Percentiles rank a stretch among this genome's conserved stretches.
Conservation (phyloP, 2,888 invertebrate species). For the Blastobasis adustella region DNA sequence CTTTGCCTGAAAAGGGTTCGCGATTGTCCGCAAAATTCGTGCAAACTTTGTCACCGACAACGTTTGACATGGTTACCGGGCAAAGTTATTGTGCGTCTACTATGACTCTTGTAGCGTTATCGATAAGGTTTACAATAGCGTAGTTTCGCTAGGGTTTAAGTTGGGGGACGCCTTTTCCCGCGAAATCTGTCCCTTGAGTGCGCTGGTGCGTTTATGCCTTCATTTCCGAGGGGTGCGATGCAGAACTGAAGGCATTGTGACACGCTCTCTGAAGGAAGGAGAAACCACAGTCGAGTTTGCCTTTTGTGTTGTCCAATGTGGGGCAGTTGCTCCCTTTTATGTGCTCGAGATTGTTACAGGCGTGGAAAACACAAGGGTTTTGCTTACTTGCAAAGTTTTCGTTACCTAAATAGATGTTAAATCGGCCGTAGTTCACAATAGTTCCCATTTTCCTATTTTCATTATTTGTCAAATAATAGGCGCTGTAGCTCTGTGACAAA, state of each 20-base stretch:
- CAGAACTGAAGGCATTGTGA: background rate
- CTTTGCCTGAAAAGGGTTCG: background rate
- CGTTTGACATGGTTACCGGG: slow-evolving; percentile 11
- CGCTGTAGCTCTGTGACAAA: too few species aligned
- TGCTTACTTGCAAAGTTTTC: too few species aligned
- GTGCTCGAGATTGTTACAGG: too few species aligned
- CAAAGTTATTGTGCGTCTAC: slow-evolving; percentile 12
- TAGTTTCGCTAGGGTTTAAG: slow-evolving; percentile 12
- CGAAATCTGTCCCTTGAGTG: slow-evolving; percentile 31
- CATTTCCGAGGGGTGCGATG: slow-evolving; percentile 23
- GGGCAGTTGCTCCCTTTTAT: too few species aligned
- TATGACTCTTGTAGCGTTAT: slow-evolving; percentile 12
- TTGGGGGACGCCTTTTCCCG: slow-evolving; percentile 18
- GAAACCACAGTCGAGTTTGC: too few species aligned
- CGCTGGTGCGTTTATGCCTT: slow-evolving; percentile 25
- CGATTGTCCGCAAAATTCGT: background rate
- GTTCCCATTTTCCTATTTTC: too few species aligned
- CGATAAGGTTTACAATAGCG: slow-evolving; percentile 13
- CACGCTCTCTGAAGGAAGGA: background rate
- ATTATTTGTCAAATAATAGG: too few species aligned
- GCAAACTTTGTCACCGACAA: background rate
- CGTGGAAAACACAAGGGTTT: too few species aligned
- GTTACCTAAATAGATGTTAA: too few species aligned
- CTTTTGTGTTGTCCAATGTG: too few species aligned
- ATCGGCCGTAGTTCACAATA: too few species aligned